Evolutionary conservation across 2,797 vertebrate species (phyloP).

Genomic region (Erpetoichthys calabaricus): DNA sequence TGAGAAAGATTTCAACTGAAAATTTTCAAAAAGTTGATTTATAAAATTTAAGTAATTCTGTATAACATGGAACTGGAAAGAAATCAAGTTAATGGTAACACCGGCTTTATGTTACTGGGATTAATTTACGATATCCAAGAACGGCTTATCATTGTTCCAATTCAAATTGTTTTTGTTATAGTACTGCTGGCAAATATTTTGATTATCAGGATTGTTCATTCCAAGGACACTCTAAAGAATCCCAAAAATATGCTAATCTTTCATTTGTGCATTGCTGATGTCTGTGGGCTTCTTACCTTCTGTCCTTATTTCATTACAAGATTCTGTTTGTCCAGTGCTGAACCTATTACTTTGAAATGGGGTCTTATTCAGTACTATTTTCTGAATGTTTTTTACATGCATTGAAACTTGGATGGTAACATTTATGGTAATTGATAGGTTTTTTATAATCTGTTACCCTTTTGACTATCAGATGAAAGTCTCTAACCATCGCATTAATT

Average conservation of each 20-base stretch:
- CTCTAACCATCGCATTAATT: neutral
- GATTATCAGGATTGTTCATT: neutral
- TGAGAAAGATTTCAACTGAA: too few species aligned
- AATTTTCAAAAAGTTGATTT: too few species aligned
- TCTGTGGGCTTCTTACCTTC: neutral
- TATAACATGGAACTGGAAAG: neutral
- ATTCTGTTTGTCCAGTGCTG: neutral
- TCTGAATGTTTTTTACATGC: neutral
- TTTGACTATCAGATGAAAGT: constrained; percentile 4
- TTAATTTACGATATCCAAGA: neutral
- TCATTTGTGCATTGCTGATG: neutral
- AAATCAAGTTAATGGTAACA: neutral
- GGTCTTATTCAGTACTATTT: neutral
- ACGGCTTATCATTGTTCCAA: neutral
- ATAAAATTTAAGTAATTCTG: too few species aligned
- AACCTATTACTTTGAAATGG: neutral
- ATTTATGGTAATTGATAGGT: constrained; percentile 2
- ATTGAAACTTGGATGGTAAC: constrained; percentile 2
- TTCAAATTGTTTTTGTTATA: constrained; percentile 2
- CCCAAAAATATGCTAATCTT: neutral
- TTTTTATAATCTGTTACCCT: constrained; percentile 1
- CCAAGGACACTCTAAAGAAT: neutral
- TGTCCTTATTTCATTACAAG: neutral
- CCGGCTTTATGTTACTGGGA: neutral
- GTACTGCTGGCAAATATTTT: neutral